phyloP scores from a whole-genome alignment of 2,797 vertebrate genomes.

The Heteromormyrus szaboi region DNA sequence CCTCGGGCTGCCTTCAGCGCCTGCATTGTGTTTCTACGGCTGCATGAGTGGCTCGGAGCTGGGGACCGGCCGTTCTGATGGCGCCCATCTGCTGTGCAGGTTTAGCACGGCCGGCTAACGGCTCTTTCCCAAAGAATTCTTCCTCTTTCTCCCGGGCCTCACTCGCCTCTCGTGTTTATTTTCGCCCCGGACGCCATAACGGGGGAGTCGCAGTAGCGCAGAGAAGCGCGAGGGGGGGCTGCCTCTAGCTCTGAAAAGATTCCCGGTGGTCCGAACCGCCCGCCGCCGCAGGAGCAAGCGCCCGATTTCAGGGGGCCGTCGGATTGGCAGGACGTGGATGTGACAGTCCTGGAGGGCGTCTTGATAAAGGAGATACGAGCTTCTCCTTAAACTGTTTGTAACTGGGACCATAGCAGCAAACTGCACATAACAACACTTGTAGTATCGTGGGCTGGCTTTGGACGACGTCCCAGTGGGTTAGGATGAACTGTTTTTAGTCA shows the following conservation, averaged over 20 bases:
- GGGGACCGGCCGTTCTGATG: not conserved
- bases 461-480: not conserved
- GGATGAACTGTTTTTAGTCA: not conserved
- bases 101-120: not conserved
- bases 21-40: not conserved
- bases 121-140: not conserved
- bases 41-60: not conserved
- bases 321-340: not conserved
- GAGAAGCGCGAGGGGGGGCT: not conserved
- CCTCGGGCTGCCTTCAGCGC: not conserved
- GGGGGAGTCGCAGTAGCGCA: not conserved
- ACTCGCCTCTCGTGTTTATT: not conserved
- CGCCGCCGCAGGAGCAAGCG: not conserved
- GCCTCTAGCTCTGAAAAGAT: not conserved
- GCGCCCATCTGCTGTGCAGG: not conserved
- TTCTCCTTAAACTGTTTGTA: not conserved
- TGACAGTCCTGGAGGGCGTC: not conserved
- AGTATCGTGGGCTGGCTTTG: not conserved
- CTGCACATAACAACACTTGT: not conserved
- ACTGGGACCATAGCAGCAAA: not conserved
- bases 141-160: not conserved
- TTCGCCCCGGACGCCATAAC: not conserved
- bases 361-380: not conserved
- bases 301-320: not conserved
- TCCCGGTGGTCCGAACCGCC: not conserved